Base-by-base conservation (phyloP, 2,797 vertebrate species). In the Smutsia temminckii region DNA sequence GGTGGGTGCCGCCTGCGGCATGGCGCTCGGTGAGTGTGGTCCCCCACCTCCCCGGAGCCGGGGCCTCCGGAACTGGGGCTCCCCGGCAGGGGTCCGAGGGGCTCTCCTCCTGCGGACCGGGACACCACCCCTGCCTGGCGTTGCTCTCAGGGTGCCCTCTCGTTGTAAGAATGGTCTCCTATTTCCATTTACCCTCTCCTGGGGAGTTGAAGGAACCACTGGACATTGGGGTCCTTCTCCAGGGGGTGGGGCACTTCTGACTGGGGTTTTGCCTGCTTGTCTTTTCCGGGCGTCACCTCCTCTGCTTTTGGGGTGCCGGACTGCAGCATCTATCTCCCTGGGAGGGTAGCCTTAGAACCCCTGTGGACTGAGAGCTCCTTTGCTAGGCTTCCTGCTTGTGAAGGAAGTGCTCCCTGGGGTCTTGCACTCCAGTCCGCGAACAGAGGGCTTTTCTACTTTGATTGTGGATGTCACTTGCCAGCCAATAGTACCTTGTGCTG, bases 1-100 rank as follows among this genome's bases (percentile, higher is more conserved):
- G 53, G 99, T 99, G 97, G 98, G 99, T 97, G 98, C 95, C 46
- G 97, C 98, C 96, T 98, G 98, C 95, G 99, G 99, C 63, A 98
- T 99, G 97, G 98, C 98, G 96, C 98, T 99, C 96, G 99, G 99
- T 99, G 98, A 99, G 99, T 98, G 94, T 32, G 18, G 83, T 63
- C 11, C 37, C 64, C 11, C 49, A 2, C 51, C 20, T 49, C 1
- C 16, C 16, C 16, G 53, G 16, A 3, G 0, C 0, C 0, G 3
- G 0, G 85, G 0, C 92, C 49, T 8, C 23, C 1, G 46, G 46
- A 11, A 2, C 46, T 46, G 64, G 55, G 32, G 3, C 72, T 23
- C 5, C 64, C 20, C 6, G 53, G 27, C 40, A 11, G 61, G 46
- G 9, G 10, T 46, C 46, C 46, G 46, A 69, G 80, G 32, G 37